These are phyloP conservation scores for Sebastes taczanowskii DNA, from an alignment of 2,797 vertebrate species.

Conservation along the genomic window DNA sequence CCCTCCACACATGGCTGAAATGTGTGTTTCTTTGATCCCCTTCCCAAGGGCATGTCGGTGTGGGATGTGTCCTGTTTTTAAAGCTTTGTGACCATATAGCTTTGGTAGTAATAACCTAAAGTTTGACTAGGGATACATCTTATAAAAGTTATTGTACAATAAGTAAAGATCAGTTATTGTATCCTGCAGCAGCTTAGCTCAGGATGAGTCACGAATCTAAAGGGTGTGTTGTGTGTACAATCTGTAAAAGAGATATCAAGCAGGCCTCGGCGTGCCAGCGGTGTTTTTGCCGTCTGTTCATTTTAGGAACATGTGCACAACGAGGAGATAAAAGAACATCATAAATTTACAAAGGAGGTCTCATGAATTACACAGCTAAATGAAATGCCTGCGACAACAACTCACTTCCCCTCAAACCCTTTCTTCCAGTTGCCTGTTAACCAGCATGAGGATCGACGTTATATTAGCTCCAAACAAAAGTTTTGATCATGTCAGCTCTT, in stretches of 20 bases:
- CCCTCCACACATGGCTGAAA: constrained; percentile 54
- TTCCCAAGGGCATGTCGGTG: constrained; percentile 11
- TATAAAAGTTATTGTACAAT: constrained; percentile 9
- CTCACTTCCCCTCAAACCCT: constrained; percentile 33
- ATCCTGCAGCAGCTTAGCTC: constrained; percentile 27
- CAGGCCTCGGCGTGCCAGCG: constrained; percentile 58
- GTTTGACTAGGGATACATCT: constrained; percentile 1
- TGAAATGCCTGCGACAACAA: constrained; percentile 53
- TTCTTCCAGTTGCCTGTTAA: constrained; percentile 9
- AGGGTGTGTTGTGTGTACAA: constrained; percentile 33
- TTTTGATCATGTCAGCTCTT: constrained; percentile 39
- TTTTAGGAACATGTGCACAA: constrained; percentile 50
- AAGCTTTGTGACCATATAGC: constrained; percentile 2
- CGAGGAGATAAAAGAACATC: constrained; percentile 72
- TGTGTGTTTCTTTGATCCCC: constrained; percentile 42
- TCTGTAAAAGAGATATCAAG: constrained; percentile 57
- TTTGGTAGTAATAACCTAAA: not conserved
- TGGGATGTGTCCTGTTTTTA: constrained; percentile 11
- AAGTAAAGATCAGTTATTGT: constrained; percentile 25
- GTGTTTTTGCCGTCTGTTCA: constrained; percentile 58
- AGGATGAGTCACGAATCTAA: constrained; percentile 46
- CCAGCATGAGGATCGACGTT: not conserved
- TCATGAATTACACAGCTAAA: constrained; percentile 68
- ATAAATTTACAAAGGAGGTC: constrained; percentile 73
- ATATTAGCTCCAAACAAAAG: constrained; percentile 25